Percentiles rank a stretch among this genome's conserved stretches.
Evolutionary conservation across 2,797 vertebrate genomes (phyloP).

Genomic region (Pelodytes ibericus): DNA sequence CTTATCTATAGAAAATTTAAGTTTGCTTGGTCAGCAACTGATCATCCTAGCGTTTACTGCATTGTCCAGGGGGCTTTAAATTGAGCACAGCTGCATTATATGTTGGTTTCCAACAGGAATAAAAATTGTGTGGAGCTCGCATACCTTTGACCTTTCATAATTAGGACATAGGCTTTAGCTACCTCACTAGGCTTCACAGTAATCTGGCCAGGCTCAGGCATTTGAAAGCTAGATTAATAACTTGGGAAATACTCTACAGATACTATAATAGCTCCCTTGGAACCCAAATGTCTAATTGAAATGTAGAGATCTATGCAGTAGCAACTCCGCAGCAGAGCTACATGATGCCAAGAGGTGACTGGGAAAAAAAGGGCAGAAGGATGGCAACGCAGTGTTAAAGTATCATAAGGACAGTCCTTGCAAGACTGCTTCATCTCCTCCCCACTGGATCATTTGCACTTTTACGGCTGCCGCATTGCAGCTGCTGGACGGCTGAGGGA

Average conservation of each 20-base stretch:
- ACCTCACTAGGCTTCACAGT: no score
- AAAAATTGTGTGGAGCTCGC: conserved; percentile 1
- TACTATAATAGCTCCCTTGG: no score
- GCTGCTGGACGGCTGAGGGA: conserved; percentile 52
- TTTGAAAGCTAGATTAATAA: no score
- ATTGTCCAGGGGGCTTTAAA: neutral
- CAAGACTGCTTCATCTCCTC: conserved; percentile 54
- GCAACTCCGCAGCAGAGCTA: no score
- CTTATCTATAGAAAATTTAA: conserved; percentile 16
- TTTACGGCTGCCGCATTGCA: conserved; percentile 67
- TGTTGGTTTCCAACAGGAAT: neutral
- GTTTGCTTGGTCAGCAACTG: conserved; percentile 19
- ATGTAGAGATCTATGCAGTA: no score
- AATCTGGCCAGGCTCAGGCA: no score
- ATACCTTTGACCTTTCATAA: conserved; percentile 15
- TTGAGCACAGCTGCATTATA: conserved; percentile 1
- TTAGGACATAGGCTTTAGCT: no score
- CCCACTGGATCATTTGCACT: conserved; percentile 63
- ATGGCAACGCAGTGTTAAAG: neutral
- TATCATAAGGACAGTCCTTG: neutral
- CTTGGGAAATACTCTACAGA: no score
- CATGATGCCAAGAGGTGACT: no score
- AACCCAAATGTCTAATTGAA: no score
- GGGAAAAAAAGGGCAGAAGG: no score
- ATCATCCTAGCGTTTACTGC: no score